These are phyloP conservation scores for Melanotus villosus DNA, from an alignment of 2,888 invertebrate species.

Conservation along the genomic window DNA sequence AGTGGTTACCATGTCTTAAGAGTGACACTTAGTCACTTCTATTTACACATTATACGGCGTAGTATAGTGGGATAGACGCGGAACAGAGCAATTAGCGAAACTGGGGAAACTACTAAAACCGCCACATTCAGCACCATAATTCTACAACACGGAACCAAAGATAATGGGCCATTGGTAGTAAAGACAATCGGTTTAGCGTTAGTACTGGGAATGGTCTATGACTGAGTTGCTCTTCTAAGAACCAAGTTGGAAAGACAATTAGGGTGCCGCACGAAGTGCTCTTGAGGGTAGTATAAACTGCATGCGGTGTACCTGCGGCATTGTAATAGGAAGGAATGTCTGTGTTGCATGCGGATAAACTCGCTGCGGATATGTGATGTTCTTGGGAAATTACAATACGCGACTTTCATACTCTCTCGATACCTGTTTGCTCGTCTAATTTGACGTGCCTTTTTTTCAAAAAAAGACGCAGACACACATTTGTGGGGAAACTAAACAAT, in stretches of 20 bases:
- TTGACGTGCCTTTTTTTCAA: too few relatives aligned
- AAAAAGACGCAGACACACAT: too few relatives aligned
- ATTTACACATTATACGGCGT: constrained; percentile 24
- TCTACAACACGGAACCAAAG: constrained; percentile 28
- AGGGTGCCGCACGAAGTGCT: constrained; percentile 32
- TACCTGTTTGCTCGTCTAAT: too few relatives aligned
- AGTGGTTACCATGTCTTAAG: background rate
- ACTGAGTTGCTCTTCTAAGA: constrained; percentile 22
- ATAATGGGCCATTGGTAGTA: constrained; percentile 35
- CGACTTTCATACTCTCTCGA: too few relatives aligned
- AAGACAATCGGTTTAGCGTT: constrained; percentile 36
- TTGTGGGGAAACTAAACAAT: too few relatives aligned
- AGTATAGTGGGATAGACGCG: background rate
- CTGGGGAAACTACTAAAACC: constrained; percentile 25
- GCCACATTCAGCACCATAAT: constrained; percentile 27
- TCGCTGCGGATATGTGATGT: too few relatives aligned
- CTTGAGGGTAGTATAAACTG: constrained; percentile 37
- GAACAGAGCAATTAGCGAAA: constrained; percentile 32
- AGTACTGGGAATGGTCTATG: constrained; percentile 21
- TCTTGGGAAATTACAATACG: too few relatives aligned
- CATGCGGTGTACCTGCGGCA: constrained; percentile 40
- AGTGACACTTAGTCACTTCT: constrained; percentile 6
- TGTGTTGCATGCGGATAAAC: constrained; percentile 36
- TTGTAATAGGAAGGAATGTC: constrained; percentile 36
- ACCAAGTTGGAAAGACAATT: constrained; percentile 36